A percentile compares a stretch with the other conserved stretches of the same genome.
These are phyloP conservation scores for Gasterosteus nipponicus DNA, from an alignment of 2,113 vertebrate genomes.

Conservation along the genomic window DNA sequence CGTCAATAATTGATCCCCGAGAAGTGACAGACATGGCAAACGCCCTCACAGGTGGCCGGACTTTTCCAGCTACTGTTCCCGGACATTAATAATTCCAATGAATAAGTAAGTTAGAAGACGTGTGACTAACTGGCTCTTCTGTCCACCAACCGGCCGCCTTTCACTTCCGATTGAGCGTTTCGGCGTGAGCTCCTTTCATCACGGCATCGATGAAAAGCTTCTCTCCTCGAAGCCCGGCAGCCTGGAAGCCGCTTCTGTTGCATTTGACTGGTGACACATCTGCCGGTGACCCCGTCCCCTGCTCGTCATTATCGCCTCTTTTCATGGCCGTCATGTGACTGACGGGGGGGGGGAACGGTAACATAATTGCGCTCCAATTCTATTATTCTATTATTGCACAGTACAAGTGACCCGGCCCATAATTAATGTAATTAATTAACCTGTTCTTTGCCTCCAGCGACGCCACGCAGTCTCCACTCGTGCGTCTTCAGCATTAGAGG, in stretches of 20 bases:
- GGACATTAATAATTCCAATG: neutral
- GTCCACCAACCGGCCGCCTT: neutral
- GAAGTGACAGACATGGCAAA: conserved; percentile 44
- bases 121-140: neutral
- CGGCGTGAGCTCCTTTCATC: neutral
- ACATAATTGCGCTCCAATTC: neutral
- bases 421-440: neutral
- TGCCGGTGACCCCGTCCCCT: neutral
- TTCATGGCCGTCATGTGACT: neutral
- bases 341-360: neutral
- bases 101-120: conserved; percentile 3
- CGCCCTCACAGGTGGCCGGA: conserved; percentile 7
- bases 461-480: neutral
- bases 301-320: neutral
- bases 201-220: neutral
- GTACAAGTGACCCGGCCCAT: neutral
- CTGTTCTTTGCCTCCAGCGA: neutral
- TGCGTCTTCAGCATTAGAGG: neutral
- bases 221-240: neutral
- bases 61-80: conserved; percentile 1
- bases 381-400: neutral
- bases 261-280: neutral
- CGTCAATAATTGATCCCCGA: conserved; percentile 66
- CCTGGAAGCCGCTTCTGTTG: neutral
- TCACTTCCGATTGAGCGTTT: neutral